Conservation (phyloP, 2,888 invertebrate species). For the Aporophyla lueneburgensis region DNA sequence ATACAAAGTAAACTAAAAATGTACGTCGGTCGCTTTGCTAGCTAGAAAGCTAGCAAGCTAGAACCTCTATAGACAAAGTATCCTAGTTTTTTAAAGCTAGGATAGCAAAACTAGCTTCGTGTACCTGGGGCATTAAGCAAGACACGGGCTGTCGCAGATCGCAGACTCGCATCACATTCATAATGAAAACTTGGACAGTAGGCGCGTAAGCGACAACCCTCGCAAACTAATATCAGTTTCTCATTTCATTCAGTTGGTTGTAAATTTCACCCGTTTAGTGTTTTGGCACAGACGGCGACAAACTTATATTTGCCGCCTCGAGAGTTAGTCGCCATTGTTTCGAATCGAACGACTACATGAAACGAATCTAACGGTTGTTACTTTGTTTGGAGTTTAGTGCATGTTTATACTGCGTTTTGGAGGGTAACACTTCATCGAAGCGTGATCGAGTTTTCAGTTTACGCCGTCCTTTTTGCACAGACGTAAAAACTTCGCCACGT, state of each 20-base stretch:
- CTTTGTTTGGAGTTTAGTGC: constrained; percentile 64
- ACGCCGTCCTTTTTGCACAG: background rate
- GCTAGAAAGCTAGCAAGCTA: too few species aligned
- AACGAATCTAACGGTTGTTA: constrained; percentile 61
- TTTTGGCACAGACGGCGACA: constrained; percentile 80
- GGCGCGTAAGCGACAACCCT: constrained; percentile 70
- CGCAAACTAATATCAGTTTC: constrained; percentile 83
- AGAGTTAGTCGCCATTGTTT: constrained; percentile 75
- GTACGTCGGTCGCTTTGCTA: too few species aligned
- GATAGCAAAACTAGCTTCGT: too few species aligned
- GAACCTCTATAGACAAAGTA: too few species aligned
- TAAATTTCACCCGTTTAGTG: constrained; percentile 82
- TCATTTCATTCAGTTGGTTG: constrained; percentile 77
- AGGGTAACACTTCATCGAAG: constrained; percentile 51
- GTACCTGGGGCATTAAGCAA: too few species aligned
- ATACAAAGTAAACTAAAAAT: too few species aligned
- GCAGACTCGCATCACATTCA: constrained; percentile 26
- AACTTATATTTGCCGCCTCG: constrained; percentile 77
- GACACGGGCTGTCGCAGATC: background rate
- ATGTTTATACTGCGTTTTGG: constrained; percentile 57
- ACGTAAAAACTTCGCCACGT: too few species aligned
- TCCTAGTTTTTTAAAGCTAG: too few species aligned
- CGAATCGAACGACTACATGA: constrained; percentile 59
- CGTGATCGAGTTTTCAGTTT: constrained; percentile 27
- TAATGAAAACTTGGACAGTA: constrained; percentile 64